Conservation (phyloP, 92 coral and sea anemone species). For the Parazoanthus swiftii region DNA sequence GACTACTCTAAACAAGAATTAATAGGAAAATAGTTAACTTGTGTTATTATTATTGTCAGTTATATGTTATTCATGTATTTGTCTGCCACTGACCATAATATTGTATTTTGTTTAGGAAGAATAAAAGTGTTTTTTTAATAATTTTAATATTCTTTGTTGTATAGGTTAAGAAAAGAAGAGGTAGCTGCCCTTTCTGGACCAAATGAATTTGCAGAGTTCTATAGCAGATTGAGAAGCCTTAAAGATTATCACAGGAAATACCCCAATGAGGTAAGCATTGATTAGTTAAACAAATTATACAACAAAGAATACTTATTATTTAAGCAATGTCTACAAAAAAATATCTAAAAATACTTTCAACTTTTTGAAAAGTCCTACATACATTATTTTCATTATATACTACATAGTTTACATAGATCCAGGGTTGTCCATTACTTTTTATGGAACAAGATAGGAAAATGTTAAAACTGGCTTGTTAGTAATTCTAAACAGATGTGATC, state of each 20-base stretch:
- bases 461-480: no score
- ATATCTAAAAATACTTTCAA: neutral
- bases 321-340: neutral
- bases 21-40: no score
- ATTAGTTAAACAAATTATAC: neutral
- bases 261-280: conserved; percentile 83
- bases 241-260: conserved; percentile 96
- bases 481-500: no score
- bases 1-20: no score
- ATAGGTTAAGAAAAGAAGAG: conserved; percentile 90
- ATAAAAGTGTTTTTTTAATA: neutral
- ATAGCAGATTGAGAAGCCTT: conserved; percentile 83
- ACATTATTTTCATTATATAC: no score
- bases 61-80: no score
- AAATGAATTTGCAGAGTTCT: conserved; percentile 98
- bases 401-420: no score
- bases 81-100: no score
- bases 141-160: neutral
- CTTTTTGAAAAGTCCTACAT: neutral
- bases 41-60: no score
- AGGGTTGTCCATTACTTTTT: no score
- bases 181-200: conserved; percentile 95
- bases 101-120: no score
- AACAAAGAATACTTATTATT: neutral
- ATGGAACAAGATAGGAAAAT: no score